A percentile compares a stretch with the other conserved stretches of the same genome.
Conservation (phyloP, 1,140 invertebrate species). For the Ceratosolen fusciceps region DNA sequence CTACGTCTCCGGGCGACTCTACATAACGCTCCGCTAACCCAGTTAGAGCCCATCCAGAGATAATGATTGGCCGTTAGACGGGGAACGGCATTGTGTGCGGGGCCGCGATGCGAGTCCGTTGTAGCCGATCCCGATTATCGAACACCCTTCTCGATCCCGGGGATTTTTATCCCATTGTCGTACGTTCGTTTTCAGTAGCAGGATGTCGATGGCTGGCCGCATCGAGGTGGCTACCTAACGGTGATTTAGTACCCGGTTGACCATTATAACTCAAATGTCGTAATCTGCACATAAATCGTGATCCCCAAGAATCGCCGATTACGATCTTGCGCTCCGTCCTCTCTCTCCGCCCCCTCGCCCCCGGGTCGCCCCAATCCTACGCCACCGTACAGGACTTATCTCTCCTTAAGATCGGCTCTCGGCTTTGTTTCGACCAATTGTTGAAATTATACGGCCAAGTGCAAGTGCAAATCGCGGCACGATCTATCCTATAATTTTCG, state of each 20-base stretch:
- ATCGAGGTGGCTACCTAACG: too few relatives aligned
- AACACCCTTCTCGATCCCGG: constrained; percentile 18
- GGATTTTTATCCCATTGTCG: too few relatives aligned
- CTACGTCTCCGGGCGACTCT: background rate
- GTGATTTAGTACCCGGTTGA: background rate
- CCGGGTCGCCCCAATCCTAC: too few relatives aligned
- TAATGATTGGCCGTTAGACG: constrained; percentile 19
- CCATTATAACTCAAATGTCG: constrained; percentile 10
- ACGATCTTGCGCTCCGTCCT: background rate
- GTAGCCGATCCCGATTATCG: constrained; percentile 25
- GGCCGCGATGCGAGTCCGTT: background rate
- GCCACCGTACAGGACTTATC: too few relatives aligned
- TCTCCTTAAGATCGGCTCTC: background rate
- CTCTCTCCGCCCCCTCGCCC: background rate
- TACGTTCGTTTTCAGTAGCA: too few relatives aligned
- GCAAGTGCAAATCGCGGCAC: background rate
- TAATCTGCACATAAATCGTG: background rate
- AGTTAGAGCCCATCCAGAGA: constrained; percentile 22
- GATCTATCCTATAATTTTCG: background rate
- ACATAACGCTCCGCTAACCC: constrained; percentile 39
- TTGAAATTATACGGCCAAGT: background rate
- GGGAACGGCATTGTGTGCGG: background rate
- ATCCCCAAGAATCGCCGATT: background rate
- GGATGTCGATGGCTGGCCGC: too few relatives aligned
- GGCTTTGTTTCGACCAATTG: background rate